Percentiles rank a stretch among this genome's conserved stretches.
Conservation (phyloP, 2,797 vertebrate genomes). For the Dallia pectoralis region DNA sequence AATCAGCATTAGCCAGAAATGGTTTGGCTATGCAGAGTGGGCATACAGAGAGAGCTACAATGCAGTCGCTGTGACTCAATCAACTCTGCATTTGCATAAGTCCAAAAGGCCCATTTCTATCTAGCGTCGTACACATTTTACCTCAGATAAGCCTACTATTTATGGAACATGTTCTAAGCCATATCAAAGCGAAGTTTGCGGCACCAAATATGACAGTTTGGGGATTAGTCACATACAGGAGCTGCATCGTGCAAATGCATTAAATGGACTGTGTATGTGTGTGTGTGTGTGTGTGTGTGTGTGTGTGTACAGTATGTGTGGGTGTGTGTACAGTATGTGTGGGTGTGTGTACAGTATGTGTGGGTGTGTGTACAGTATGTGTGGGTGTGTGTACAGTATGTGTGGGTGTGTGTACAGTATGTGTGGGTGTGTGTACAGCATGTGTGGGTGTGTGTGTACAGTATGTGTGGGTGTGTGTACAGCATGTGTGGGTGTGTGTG, state of each 20-base stretch:
- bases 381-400: not conserved
- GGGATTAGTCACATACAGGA: not conserved
- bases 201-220: constrained; percentile 16
- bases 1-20: constrained; percentile 37
- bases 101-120: constrained; percentile 12
- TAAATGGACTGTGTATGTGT: constrained; percentile 2
- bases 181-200: constrained; percentile 3
- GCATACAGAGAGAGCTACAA: constrained; percentile 30
- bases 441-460: not conserved
- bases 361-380: not conserved
- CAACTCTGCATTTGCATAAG: constrained; percentile 47
- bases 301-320: too few relatives aligned
- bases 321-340: not conserved
- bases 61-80: constrained; percentile 38
- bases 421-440: not conserved
- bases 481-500: too few relatives aligned
- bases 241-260: not conserved
- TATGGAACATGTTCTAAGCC: constrained; percentile 16
- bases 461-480: not conserved
- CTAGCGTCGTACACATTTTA: not conserved
- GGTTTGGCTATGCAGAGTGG: constrained; percentile 21
- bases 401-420: too few relatives aligned
- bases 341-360: too few relatives aligned
- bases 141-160: constrained; percentile 16
- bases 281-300: not conserved